Evolutionary conservation across 2,888 invertebrate species (phyloP).

Genomic region (Limnephilus lunatus): DNA sequence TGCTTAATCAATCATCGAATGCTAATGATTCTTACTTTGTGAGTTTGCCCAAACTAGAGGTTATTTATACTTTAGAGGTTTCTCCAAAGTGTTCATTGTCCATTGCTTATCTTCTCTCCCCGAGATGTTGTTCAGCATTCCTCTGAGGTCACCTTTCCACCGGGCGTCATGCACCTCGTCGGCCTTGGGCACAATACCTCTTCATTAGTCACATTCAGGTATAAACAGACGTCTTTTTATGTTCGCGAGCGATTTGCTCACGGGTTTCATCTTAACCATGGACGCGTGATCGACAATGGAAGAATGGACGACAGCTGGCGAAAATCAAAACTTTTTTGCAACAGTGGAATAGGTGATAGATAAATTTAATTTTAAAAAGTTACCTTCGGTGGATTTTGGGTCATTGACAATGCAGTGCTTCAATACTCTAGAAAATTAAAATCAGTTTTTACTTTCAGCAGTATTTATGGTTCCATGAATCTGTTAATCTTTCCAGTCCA

Average conservation of each 20-base stretch:
- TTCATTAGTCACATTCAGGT: not conserved
- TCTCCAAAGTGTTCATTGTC: not conserved
- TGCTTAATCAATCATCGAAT: not conserved
- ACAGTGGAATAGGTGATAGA: not conserved
- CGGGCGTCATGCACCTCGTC: conserved; percentile 10
- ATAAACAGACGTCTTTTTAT: not conserved
- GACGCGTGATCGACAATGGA: not conserved
- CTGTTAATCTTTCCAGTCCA: not conserved
- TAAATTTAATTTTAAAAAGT: not conserved
- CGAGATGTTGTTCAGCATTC: not conserved
- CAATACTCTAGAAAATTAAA: not conserved
- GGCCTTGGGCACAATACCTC: not conserved
- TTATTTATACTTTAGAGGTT: not conserved
- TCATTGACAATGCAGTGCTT: not conserved
- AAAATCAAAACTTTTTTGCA: not conserved
- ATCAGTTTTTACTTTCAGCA: not conserved
- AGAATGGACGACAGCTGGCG: not conserved
- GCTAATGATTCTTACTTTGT: not conserved
- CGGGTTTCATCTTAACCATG: not conserved
- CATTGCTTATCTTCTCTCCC: not conserved
- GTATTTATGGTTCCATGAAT: not conserved
- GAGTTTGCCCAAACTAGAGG: not conserved
- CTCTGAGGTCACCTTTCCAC: not conserved
- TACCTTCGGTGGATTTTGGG: not conserved
- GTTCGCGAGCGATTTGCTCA: not conserved